phyloP scores from a whole-genome alignment of 2,113 vertebrate genomes.

The Saimiri boliviensis region DNA sequence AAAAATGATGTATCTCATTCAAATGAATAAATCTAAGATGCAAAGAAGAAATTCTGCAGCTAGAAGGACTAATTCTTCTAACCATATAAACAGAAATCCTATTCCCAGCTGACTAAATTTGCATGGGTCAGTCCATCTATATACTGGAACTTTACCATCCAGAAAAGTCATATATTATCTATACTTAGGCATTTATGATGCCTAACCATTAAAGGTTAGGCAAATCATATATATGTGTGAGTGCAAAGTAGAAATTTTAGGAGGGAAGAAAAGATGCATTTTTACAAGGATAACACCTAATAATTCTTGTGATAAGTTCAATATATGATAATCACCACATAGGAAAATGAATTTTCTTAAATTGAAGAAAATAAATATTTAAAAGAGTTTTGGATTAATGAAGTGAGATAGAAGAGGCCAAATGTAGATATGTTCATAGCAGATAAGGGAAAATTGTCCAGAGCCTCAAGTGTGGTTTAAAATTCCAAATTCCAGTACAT shows the following conservation, averaged over 20 bases:
- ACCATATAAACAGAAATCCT: neutral
- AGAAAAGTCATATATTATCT: neutral
- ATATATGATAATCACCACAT: neutral
- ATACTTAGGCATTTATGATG: neutral
- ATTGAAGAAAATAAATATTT: neutral
- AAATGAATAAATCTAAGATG: neutral
- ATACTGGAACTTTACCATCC: neutral
- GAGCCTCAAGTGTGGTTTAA: neutral
- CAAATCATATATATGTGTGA: neutral
- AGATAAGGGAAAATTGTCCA: neutral
- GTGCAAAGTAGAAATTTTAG: neutral
- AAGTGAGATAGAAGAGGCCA: neutral
- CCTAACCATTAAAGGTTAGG: neutral
- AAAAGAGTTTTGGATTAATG: neutral
- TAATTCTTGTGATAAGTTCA: neutral
- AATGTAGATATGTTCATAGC: neutral
- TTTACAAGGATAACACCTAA: neutral
- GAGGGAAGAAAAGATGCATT: neutral
- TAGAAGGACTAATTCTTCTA: neutral
- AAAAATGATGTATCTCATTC: constrained; percentile 3
- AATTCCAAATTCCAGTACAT: neutral
- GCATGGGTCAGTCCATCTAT: neutral
- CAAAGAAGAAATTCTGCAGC: neutral
- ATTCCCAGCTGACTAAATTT: neutral
- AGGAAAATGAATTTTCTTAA: neutral